phyloP scores from a whole-genome alignment of 2,888 invertebrate genomes.

The Ceramica pisi region DNA sequence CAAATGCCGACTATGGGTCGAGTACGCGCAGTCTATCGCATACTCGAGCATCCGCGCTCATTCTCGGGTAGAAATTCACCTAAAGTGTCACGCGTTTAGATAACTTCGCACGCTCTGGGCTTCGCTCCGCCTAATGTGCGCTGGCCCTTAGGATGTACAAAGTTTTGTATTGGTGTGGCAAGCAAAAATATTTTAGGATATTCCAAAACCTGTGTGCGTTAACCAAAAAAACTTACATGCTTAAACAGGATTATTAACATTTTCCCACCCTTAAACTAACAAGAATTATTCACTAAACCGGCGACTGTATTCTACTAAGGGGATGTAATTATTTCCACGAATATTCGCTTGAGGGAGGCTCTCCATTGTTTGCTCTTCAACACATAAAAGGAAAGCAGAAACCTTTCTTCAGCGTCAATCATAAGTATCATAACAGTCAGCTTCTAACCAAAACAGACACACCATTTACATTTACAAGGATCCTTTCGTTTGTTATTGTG shows the following conservation, averaged over 20 bases:
- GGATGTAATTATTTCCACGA: constrained; percentile 37
- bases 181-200: no score
- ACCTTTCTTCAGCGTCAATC: constrained; percentile 44
- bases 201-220: no score
- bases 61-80: no score
- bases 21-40: no score
- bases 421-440: constrained; percentile 48
- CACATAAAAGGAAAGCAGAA: constrained; percentile 39
- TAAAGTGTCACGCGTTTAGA: no score
- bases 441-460: constrained; percentile 20
- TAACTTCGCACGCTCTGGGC: no score
- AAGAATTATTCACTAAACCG: constrained; percentile 21
- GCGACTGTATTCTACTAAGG: constrained; percentile 11
- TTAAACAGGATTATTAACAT: neutral
- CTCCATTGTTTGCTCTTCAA: constrained; percentile 39
- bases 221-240: no score
- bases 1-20: no score
- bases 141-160: no score
- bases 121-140: no score
- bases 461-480: constrained; percentile 44
- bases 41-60: no score
- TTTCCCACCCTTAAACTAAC: constrained; percentile 20
- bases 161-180: no score
- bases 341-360: constrained; percentile 11
- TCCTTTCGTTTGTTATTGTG: constrained; percentile 30